phyloP scores from a whole-genome alignment of 1,140 invertebrate species.

The Sarcophaga bullata region DNA sequence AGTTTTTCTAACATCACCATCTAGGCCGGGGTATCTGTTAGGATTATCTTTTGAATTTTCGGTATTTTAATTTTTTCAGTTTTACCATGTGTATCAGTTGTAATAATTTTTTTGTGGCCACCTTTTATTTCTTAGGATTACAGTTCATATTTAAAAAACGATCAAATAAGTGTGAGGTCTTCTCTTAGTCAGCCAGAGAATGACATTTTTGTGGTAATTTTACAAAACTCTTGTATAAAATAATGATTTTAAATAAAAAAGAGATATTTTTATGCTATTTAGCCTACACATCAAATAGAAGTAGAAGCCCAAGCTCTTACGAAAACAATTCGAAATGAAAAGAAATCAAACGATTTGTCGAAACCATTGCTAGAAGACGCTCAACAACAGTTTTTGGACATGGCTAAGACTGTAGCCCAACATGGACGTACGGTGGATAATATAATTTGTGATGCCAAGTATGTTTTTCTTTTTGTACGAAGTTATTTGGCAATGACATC shows the following conservation, averaged over 20 bases:
- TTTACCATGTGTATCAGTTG: too few species aligned
- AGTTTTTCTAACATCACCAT: too few species aligned
- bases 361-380: conserved; percentile 5
- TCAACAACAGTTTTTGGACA: conserved; percentile 31
- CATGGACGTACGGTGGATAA: conserved; percentile 45
- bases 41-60: too few species aligned
- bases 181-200: background rate
- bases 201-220: background rate
- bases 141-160: background rate
- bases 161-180: background rate
- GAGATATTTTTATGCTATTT: background rate
- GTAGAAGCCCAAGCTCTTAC: background rate
- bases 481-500: background rate
- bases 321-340: background rate
- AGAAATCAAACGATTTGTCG: background rate
- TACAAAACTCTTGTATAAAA: too few species aligned
- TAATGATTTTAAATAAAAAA: too few species aligned
- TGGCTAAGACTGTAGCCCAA: conserved; percentile 16
- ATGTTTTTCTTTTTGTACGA: conserved; percentile 20
- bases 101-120: too few species aligned
- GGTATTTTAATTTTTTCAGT: too few species aligned
- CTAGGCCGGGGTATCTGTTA: too few species aligned
- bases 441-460: conserved; percentile 48
- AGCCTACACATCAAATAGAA: background rate
- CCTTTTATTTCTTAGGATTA: background rate